Evolutionary conservation across 1,140 invertebrate species (phyloP).

Genomic region (Harlomillsia oculata): DNA sequence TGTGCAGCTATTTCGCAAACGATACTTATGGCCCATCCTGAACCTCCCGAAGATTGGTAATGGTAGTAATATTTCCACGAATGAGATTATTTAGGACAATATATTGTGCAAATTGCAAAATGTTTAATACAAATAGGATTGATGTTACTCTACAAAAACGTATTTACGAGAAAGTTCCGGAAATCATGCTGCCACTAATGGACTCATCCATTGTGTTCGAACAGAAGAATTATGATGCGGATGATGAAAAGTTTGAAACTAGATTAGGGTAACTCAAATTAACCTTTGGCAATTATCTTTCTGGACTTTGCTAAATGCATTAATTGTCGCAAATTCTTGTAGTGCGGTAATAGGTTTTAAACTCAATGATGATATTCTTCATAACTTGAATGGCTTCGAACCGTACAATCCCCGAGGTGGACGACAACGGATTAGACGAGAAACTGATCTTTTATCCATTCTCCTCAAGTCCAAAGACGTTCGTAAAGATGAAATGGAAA

Average conservation of each 20-base stretch:
- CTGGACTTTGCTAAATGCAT: too few relatives aligned
- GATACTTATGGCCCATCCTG: neutral
- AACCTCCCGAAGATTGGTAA: neutral
- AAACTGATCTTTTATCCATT: conserved; percentile 5
- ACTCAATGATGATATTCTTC: neutral
- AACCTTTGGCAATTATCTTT: too few relatives aligned
- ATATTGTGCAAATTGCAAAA: neutral
- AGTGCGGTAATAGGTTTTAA: too few relatives aligned
- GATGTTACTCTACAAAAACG: neutral
- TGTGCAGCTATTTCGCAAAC: neutral
- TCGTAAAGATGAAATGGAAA: neutral
- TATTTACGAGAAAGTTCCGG: conserved; percentile 15
- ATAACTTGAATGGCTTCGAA: too few relatives aligned
- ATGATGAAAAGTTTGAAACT: conserved; percentile 6
- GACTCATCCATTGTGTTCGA: conserved; percentile 3
- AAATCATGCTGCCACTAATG: conserved; percentile 5
- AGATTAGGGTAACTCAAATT: neutral
- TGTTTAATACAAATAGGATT: conserved; percentile 1
- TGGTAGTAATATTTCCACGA: neutral
- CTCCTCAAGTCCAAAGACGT: neutral
- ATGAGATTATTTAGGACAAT: neutral
- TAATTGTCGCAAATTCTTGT: too few relatives aligned
- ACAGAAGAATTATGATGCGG: conserved; percentile 12
- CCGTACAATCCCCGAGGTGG: too few relatives aligned
- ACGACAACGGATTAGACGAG: neutral